A percentile compares a stretch with the other conserved stretches of the same genome.
Conservation (phyloP, 2,888 invertebrate species). For the Elysia crispata region DNA sequence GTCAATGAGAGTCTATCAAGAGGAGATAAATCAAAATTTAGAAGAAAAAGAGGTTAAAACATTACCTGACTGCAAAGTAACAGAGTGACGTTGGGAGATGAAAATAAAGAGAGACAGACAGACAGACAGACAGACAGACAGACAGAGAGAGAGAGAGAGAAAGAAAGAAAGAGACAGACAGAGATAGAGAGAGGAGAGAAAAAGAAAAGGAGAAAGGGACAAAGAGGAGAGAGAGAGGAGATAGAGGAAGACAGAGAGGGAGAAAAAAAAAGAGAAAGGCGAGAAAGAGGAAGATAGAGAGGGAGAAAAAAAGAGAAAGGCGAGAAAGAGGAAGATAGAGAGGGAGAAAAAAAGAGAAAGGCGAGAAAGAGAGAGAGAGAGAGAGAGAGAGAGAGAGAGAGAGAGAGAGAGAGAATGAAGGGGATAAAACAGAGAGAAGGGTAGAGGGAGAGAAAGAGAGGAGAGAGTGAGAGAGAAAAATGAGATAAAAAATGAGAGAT, state of each 20-base stretch:
- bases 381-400: not conserved
- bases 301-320: too few species aligned
- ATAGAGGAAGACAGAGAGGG: not conserved
- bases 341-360: too few species aligned
- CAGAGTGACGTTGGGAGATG: not conserved
- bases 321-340: too few species aligned
- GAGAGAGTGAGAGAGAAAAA: not conserved
- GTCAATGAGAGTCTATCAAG: not conserved
- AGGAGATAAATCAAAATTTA: not conserved
- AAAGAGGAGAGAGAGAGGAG: not conserved
- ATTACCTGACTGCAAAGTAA: not conserved
- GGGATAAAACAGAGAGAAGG: not conserved
- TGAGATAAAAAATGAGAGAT: conserved; percentile 17
- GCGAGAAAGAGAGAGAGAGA: not conserved
- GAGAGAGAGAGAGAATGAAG: not conserved
- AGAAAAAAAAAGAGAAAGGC: too few species aligned
- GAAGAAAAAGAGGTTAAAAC: not conserved
- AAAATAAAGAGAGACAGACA: too few species aligned
- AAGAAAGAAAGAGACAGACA: conserved; percentile 9
- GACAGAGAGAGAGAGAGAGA: not conserved
- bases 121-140: conserved; percentile 2
- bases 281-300: too few species aligned
- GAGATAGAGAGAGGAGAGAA: too few species aligned
- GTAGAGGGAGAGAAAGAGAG: not conserved
- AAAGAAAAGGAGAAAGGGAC: too few species aligned